Conservation (phyloP, 2,888 invertebrate genomes). For the Mamestra brassicae region DNA sequence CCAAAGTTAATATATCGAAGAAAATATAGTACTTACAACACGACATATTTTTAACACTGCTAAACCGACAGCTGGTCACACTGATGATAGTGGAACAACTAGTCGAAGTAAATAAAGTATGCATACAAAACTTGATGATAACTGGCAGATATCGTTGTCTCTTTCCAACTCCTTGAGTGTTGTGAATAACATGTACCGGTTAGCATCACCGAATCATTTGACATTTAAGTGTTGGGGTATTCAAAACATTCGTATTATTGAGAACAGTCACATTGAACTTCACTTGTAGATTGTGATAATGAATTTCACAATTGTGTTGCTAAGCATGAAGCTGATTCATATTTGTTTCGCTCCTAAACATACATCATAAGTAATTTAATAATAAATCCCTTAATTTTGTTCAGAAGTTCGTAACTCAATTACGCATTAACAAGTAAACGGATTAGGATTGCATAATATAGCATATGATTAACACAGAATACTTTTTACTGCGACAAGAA, state of each 20-base stretch:
- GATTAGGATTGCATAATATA: not conserved
- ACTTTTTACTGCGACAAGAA: no score
- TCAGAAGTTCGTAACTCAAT: not conserved
- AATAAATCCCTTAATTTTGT: not conserved
- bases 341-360: slow-evolving; percentile 9
- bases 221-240: not conserved
- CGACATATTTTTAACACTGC: slow-evolving; percentile 70
- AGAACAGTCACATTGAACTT: slow-evolving; percentile 23
- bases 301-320: not conserved
- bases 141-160: slow-evolving; percentile 53
- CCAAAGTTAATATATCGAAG: not conserved
- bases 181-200: slow-evolving; percentile 53
- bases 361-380: not conserved
- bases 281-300: slow-evolving; percentile 21
- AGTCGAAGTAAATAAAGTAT: slow-evolving; percentile 39
- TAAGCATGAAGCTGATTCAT: slow-evolving; percentile 14
- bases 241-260: slow-evolving; percentile 13
- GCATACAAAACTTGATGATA: slow-evolving; percentile 50
- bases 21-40: slow-evolving; percentile 77
- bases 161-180: slow-evolving; percentile 37
- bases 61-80: slow-evolving; percentile 50
- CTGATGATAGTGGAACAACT: slow-evolving; percentile 42
- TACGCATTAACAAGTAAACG: not conserved
- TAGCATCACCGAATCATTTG: slow-evolving; percentile 4
- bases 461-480: no score